A percentile compares a stretch with the other conserved stretches of the same genome.
These are phyloP conservation scores for Caenorhabditis wallacei DNA, from an alignment of 2,888 invertebrate species.

Conservation along the genomic window DNA sequence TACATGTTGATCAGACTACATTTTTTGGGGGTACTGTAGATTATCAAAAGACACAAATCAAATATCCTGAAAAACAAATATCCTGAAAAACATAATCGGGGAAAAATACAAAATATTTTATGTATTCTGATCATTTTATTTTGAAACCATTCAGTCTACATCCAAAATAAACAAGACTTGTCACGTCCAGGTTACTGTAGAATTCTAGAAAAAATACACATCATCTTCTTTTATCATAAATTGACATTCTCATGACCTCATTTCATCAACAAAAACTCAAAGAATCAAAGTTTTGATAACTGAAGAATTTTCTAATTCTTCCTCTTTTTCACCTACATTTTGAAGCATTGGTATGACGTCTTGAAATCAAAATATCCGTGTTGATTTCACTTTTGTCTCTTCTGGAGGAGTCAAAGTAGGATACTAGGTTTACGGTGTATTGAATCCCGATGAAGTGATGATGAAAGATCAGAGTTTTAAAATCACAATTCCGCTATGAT, in stretches of 20 bases:
- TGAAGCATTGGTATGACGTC: constrained; percentile 22
- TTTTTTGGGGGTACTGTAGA: not conserved
- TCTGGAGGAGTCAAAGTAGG: constrained; percentile 1
- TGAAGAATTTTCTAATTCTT: not conserved
- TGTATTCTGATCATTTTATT: too few relatives aligned
- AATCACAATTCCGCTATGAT: not conserved
- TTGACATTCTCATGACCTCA: constrained; percentile 4
- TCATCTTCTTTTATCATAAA: not conserved
- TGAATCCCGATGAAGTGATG: constrained; percentile 13
- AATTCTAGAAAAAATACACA: too few relatives aligned
- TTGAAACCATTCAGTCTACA: too few relatives aligned
- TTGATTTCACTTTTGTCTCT: constrained; percentile 22
- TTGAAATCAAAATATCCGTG: constrained; percentile 23
- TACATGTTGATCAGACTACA: not conserved
- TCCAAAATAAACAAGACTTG: too few relatives aligned
- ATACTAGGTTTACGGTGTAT: constrained; percentile 31
- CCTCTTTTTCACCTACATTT: constrained; percentile 6
- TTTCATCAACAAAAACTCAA: constrained; percentile 5
- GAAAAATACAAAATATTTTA: too few relatives aligned
- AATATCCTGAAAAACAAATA: too few relatives aligned
- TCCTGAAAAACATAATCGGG: too few relatives aligned
- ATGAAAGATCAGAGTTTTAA: constrained; percentile 22
- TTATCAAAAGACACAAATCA: too few relatives aligned
- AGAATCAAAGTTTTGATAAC: constrained; percentile 23
- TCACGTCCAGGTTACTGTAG: too few relatives aligned